A percentile compares a stretch with the other conserved stretches of the same genome.
Conservation (phyloP, 2,888 invertebrate genomes). For the Lydus trimaculatus region DNA sequence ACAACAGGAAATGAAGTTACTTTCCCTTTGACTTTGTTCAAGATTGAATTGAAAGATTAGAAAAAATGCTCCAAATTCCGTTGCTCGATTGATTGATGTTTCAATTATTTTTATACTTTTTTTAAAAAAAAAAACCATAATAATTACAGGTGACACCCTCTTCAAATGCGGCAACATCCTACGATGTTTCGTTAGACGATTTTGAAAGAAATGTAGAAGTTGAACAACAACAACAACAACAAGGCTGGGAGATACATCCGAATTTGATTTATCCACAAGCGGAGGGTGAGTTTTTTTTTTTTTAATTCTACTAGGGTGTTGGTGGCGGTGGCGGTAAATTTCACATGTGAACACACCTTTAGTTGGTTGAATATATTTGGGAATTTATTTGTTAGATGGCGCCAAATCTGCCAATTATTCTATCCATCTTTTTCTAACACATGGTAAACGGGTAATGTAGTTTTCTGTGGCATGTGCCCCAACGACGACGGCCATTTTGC, state of each 20-base stretch:
- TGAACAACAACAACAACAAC: constrained; percentile 40
- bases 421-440: constrained; percentile 54
- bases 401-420: constrained; percentile 41
- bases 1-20: background rate
- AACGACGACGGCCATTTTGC: constrained; percentile 75
- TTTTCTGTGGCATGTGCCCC: constrained; percentile 72
- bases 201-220: constrained; percentile 49
- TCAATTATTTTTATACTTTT: too few relatives aligned
- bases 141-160: constrained; percentile 52
- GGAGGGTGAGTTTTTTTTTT: constrained; percentile 38
- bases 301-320: constrained; percentile 26
- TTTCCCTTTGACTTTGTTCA: background rate
- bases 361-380: background rate
- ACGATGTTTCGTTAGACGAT: constrained; percentile 34
- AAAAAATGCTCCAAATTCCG: background rate
- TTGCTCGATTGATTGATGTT: too few relatives aligned
- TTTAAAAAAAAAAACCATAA: too few relatives aligned
- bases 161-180: constrained; percentile 29
- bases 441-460: constrained; percentile 58
- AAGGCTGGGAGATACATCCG: constrained; percentile 42
- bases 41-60: background rate
- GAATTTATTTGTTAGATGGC: constrained; percentile 40
- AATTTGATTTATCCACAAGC: constrained; percentile 34
- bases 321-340: constrained; percentile 46
- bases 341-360: constrained; percentile 14